These are phyloP conservation scores for Acromyrmex echinatior DNA, from an alignment of 1,140 invertebrate genomes.

Conservation along the genomic window DNA sequence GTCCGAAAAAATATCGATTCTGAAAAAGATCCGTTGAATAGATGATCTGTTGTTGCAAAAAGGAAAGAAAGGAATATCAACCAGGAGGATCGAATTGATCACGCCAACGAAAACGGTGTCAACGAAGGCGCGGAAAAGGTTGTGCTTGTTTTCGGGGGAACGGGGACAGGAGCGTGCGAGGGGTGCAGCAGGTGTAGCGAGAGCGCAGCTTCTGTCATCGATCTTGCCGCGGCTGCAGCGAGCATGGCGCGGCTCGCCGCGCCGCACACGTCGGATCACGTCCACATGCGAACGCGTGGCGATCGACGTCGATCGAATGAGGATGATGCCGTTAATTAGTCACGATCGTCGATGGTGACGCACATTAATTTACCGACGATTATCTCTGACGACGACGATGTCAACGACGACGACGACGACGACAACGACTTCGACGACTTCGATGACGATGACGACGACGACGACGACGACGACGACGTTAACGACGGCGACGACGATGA, in stretches of 20 bases:
- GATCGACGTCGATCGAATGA: background rate
- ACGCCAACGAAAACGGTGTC: background rate
- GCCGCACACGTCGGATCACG: conserved; percentile 48
- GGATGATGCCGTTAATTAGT: background rate
- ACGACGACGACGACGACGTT: background rate
- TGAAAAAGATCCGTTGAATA: conserved; percentile 5
- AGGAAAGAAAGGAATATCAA: background rate
- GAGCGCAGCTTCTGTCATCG: conserved; percentile 71
- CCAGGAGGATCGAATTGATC: background rate
- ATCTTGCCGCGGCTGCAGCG: conserved; percentile 69
- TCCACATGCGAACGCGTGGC: conserved; percentile 9
- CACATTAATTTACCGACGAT: background rate
- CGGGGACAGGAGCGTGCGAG: conserved; percentile 20
- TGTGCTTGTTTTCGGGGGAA: background rate
- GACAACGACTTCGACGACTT: background rate
- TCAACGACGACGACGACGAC: background rate
- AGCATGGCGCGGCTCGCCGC: conserved; percentile 67
- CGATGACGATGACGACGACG: conserved; percentile 38
- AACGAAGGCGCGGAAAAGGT: conserved; percentile 23
- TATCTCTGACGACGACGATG: background rate
- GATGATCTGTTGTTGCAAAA: background rate
- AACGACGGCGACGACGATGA: background rate
- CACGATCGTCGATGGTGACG: background rate
- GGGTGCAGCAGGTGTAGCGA: conserved; percentile 65
- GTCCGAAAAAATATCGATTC: background rate